Evolutionary conservation across 1,140 invertebrate species (phyloP).

Genomic region (Coboldia fuscipes): DNA sequence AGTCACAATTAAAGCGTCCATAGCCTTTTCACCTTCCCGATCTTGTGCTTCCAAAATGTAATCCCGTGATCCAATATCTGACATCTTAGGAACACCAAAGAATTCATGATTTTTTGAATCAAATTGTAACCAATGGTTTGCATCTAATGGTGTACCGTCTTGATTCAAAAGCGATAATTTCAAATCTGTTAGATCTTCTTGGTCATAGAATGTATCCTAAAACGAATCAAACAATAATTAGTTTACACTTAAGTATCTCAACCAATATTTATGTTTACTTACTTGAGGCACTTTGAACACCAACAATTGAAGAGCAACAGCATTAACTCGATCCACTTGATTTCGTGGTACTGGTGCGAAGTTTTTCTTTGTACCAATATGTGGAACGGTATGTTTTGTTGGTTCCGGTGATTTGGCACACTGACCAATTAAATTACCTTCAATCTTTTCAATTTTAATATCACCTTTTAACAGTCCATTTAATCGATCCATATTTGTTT

Average conservation of each 20-base stretch:
- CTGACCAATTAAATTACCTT: conserved; percentile 33
- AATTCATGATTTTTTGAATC: conserved; percentile 75
- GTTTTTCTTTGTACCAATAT: too few relatives aligned
- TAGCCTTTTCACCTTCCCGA: conserved; percentile 40
- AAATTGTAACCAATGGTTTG: conserved; percentile 72
- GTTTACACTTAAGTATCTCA: not conserved
- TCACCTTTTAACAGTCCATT: too few relatives aligned
- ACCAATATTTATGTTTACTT: conserved; percentile 10
- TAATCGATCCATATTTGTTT: too few relatives aligned
- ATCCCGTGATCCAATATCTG: conserved; percentile 44
- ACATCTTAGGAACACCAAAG: conserved; percentile 52
- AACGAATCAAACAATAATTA: conserved; percentile 7
- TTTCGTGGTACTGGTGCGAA: conserved; percentile 54
- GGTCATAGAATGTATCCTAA: conserved; percentile 77
- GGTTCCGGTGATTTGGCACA: conserved; percentile 31
- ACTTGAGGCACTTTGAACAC: conserved; percentile 59
- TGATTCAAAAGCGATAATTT: conserved; percentile 49
- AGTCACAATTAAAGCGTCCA: conserved; percentile 57
- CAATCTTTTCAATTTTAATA: conserved; percentile 36
- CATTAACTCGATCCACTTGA: conserved; percentile 64
- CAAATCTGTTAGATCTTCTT: conserved; percentile 57
- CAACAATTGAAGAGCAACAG: conserved; percentile 52
- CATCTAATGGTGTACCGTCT: conserved; percentile 39
- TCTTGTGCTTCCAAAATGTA: conserved; percentile 53
- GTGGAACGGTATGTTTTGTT: conserved; percentile 27